Percentiles rank a stretch among this genome's conserved stretches.
These are phyloP conservation scores for Eilema caniola DNA, from an alignment of 2,888 invertebrate genomes.

Conservation along the genomic window DNA sequence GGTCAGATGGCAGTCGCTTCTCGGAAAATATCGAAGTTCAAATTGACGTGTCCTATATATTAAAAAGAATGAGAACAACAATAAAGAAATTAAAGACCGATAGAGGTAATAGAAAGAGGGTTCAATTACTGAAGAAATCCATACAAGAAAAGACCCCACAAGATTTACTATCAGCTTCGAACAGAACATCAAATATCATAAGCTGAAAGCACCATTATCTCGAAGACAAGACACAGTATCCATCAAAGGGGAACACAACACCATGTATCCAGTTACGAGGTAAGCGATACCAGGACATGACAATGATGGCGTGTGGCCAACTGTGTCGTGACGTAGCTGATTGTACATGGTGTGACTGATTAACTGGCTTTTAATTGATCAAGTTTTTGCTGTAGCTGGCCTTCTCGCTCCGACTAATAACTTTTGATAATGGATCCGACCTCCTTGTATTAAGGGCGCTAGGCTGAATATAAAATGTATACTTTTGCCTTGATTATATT, in stretches of 20 bases:
- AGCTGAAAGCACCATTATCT: conserved; percentile 2
- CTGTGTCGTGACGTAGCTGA: conserved; percentile 54
- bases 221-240: conserved; percentile 23
- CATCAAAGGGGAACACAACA: conserved; percentile 40
- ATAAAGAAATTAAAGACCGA: no score
- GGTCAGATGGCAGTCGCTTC: no score
- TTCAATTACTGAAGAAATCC: no score
- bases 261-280: conserved; percentile 48
- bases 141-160: conserved; percentile 8
- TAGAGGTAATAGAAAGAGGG: no score
- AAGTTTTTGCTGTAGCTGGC: conserved; percentile 11
- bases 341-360: conserved; percentile 30
- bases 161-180: background rate
- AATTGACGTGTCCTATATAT: no score
- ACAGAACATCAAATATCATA: conserved; percentile 18
- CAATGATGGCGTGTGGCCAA: conserved; percentile 64
- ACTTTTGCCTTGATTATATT: background rate
- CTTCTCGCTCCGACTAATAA: conserved; percentile 8
- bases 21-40: no score
- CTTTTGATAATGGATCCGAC: conserved; percentile 3
- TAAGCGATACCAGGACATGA: conserved; percentile 43
- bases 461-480: background rate
- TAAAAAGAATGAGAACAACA: no score
- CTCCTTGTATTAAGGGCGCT: background rate
- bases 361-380: conserved; percentile 29